These are phyloP conservation scores for Phylloscopus whistleri DNA, from an alignment of 2,113 vertebrate genomes.

Conservation along the genomic window DNA sequence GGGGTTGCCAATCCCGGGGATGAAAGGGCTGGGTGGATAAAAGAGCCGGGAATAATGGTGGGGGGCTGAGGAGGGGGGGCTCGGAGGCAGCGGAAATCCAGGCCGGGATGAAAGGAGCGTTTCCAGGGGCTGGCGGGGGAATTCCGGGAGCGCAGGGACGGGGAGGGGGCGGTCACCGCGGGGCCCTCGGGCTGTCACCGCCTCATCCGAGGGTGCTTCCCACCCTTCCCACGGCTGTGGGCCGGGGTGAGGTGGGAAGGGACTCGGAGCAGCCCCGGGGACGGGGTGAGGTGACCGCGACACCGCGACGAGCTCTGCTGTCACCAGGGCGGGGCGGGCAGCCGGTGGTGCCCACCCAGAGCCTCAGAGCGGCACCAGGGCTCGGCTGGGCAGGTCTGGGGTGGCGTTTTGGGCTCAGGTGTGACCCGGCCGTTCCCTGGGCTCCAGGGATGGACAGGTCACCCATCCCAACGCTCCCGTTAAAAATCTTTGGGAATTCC, in stretches of 20 bases:
- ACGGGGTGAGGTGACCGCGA: fast-evolving
- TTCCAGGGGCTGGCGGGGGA: not conserved
- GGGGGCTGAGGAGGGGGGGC: not conserved
- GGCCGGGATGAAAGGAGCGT: constrained; percentile 9
- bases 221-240: fast-evolving
- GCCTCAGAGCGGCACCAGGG: not conserved
- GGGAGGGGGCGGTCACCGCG: not conserved
- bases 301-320: fast-evolving
- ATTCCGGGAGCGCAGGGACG: not conserved
- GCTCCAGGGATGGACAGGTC: not conserved
- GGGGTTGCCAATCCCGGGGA: not conserved
- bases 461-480: not conserved
- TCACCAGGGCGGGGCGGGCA: fast-evolving
- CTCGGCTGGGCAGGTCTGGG: not conserved
- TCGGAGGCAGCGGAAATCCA: not conserved
- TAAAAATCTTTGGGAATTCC: not conserved
- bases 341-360: fast-evolving
- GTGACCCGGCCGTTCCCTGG: not conserved
- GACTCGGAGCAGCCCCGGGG: fast-evolving
- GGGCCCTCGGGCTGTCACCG: not conserved
- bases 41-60: not conserved
- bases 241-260: fast-evolving
- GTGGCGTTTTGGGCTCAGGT: not conserved
- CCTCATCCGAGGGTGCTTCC: fast-evolving
- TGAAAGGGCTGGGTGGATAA: constrained; percentile 23